Evolutionary conservation across 2,113 vertebrate species (phyloP).

Genomic region (Pycnonotus jocosus): DNA sequence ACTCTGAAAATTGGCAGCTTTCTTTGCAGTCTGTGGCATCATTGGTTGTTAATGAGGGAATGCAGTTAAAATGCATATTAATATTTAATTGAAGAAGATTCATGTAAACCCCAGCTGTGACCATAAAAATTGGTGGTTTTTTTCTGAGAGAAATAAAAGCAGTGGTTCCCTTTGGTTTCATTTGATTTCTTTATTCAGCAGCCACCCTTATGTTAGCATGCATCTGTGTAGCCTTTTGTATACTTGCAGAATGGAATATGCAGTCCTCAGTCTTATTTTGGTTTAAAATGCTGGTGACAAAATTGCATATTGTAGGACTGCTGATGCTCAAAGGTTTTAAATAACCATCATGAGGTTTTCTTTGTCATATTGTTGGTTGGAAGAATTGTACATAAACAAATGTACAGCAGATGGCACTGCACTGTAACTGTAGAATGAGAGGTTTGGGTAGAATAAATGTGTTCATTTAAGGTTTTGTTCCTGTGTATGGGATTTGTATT

Average conservation of each 20-base stretch:
- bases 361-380: background rate
- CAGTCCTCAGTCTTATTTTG: background rate
- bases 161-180: background rate
- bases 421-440: constrained; percentile 31
- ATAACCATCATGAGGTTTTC: background rate
- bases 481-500: background rate
- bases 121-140: background rate
- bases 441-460: background rate
- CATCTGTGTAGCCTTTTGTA: constrained; percentile 38
- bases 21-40: background rate
- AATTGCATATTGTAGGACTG: background rate
- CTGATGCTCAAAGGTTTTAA: constrained; percentile 16
- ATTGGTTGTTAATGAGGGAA: constrained; percentile 34
- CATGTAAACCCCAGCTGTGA: constrained; percentile 16
- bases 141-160: constrained; percentile 5
- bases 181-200: constrained; percentile 47
- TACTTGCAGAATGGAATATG: background rate
- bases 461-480: background rate
- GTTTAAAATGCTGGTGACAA: background rate
- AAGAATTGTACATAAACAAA: background rate
- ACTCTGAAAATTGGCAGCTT: background rate
- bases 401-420: constrained; percentile 73
- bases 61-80: background rate
- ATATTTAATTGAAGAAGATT: constrained; percentile 57
- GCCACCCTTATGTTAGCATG: background rate